Evolutionary conservation across 2,113 vertebrate genomes (phyloP), one percentile per base, ranked within the genome.

Genomic region (Zingel zingel): DNA sequence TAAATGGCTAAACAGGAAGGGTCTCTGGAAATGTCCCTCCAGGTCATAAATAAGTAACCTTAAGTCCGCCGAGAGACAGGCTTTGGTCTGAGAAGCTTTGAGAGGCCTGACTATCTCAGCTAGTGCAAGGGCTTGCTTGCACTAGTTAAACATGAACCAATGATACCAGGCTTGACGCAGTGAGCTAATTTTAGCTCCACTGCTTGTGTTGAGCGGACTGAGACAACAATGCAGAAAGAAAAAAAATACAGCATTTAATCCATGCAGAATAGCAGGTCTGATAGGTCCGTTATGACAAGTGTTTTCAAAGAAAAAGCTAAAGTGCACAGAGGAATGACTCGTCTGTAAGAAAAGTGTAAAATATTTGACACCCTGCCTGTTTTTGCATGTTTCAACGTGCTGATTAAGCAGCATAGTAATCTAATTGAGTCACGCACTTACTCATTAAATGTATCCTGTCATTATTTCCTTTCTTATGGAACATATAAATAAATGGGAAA

Each of bases 141-240:
- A n/a, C n/a, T n/a, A 83, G 95, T 95, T 95, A 94, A 95, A 94
- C 93, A 94, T 95, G 88, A 95, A 95, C 93, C 67, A 89, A 63
- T 79, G 73, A 77, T 83, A 81, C 13, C 62, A 57, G 77, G 77
- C 85, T 61, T 81, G 58, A 78, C 82, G 82, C 56, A 48, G 59
- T 30, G 43, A 47, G 85, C 88, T 93, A 88, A 92, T 91, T 91
- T 94, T 85, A 94, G 85, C 85, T 75, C 56, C 8, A 48, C 64
- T 69, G 84, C 69, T 73, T 39, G 68, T 77, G 81, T 68, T 66
- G 59, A 71, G 68, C 11, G 4, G 8, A 70, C 39, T 39, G 75
- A 73, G 58, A 74, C 57, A 86, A 88, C 78, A 70, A 76, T 33
- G 33, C 39, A 18, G 47, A 62, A 66, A 67, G 9, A 43, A 43